phyloP scores from a whole-genome alignment of 2,113 vertebrate genomes.

The Centropus bengalensis region DNA sequence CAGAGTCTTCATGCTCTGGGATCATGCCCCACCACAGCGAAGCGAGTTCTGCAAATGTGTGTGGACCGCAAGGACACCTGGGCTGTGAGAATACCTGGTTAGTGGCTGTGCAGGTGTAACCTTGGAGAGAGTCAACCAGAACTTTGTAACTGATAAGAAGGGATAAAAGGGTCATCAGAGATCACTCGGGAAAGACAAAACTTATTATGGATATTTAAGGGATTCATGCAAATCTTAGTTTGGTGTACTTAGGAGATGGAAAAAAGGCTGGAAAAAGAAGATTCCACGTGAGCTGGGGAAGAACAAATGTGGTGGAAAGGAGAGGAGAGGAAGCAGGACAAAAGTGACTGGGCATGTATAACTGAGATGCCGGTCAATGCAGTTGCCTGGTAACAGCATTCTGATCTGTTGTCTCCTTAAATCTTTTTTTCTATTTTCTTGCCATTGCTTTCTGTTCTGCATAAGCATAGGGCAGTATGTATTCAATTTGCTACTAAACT shows the following conservation, averaged over 20 bases:
- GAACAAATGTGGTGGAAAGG: not conserved
- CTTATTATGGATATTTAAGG: not conserved
- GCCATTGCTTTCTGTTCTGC: not conserved
- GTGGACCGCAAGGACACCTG: not conserved
- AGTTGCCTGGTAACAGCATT: not conserved
- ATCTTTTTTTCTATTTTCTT: not conserved
- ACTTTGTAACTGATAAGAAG: not conserved
- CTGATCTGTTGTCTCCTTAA: not conserved
- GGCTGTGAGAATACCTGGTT: not conserved
- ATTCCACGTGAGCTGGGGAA: not conserved
- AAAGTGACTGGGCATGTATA: not conserved
- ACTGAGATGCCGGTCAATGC: fast-evolving
- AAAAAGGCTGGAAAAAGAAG: not conserved
- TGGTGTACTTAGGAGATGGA: not conserved
- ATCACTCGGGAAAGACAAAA: not conserved
- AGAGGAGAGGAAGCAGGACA: not conserved
- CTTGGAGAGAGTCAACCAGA: not conserved
- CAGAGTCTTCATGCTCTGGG: not conserved
- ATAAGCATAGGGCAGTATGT: not conserved
- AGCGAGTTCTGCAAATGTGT: not conserved
- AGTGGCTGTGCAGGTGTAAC: not conserved
- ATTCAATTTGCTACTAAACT: not conserved
- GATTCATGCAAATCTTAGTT: not conserved
- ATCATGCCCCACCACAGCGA: not conserved
- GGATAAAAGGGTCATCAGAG: not conserved